Conservation (phyloP, 1,140 invertebrate species). For the Archegozetes longisetosus region DNA sequence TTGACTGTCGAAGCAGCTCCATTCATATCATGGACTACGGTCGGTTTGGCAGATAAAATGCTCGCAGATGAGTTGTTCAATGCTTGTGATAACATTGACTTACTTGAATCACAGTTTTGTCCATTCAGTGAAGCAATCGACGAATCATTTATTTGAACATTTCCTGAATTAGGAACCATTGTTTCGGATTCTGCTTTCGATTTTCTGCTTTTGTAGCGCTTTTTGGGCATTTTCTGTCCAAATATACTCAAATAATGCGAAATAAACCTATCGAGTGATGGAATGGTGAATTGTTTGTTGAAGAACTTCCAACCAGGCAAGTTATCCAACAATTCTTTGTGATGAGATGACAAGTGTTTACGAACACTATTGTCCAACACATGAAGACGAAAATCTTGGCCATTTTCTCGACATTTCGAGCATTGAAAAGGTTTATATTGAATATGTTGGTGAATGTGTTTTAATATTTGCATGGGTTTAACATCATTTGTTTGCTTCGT, state of each 20-base stretch:
- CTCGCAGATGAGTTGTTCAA: neutral
- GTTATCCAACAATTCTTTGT: neutral
- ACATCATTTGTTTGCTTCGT: neutral
- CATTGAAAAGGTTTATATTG: neutral
- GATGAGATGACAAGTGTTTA: neutral
- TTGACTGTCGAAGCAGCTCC: neutral
- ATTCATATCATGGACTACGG: neutral
- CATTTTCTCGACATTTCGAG: neutral
- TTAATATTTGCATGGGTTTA: neutral
- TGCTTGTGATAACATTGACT: neutral
- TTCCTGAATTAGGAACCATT: too few relatives aligned
- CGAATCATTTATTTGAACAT: neutral
- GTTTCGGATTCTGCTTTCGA: neutral
- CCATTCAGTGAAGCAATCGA: neutral
- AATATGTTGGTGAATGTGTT: neutral
- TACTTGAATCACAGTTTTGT: neutral
- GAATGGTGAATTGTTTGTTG: neutral
- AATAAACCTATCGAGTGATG: neutral
- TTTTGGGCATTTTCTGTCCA: neutral
- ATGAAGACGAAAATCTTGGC: neutral
- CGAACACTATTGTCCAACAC: neutral
- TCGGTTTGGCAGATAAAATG: too few relatives aligned
- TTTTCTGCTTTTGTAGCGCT: neutral
- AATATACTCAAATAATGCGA: neutral
- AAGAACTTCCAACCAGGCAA: neutral